Evolutionary conservation across 2,888 invertebrate genomes (phyloP).

Genomic region (Stenurella melanura): DNA sequence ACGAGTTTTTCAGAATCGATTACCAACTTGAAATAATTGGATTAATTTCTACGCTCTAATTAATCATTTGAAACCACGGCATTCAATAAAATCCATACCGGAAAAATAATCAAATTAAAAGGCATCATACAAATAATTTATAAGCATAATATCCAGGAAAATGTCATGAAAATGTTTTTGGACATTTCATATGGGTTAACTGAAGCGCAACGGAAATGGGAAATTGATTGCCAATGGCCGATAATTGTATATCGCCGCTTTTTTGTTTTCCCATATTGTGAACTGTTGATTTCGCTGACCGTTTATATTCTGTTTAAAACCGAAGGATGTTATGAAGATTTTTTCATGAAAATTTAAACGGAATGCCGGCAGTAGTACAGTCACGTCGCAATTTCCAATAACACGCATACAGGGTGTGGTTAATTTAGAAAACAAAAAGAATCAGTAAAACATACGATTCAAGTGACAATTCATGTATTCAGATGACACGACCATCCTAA

Average conservation of each 20-base stretch:
- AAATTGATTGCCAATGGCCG: conserved; percentile 61
- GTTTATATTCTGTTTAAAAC: conserved; percentile 11
- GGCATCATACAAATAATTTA: conserved; percentile 45
- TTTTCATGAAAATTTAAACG: no score
- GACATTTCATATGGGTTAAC: conserved; percentile 52
- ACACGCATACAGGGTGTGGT: no score
- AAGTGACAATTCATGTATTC: no score
- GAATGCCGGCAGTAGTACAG: no score
- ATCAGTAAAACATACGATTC: background rate
- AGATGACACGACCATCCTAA: no score
- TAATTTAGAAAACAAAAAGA: no score
- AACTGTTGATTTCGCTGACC: conserved; percentile 37
- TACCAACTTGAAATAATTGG: background rate
- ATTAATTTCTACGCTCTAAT: conserved; percentile 12
- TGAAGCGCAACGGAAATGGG: conserved; percentile 56
- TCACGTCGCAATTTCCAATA: no score
- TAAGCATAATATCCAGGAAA: conserved; percentile 49
- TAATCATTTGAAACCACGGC: conserved; percentile 29
- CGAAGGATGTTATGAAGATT: background rate
- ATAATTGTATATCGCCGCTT: conserved; percentile 58
- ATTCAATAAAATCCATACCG: conserved; percentile 25
- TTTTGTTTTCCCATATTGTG: conserved; percentile 47
- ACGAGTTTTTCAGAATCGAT: conserved; percentile 7
- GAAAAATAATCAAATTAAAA: conserved; percentile 41
- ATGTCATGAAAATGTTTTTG: conserved; percentile 51